Base-by-base conservation (phyloP, 2,113 vertebrate species). In the Channa maculata region DNA sequence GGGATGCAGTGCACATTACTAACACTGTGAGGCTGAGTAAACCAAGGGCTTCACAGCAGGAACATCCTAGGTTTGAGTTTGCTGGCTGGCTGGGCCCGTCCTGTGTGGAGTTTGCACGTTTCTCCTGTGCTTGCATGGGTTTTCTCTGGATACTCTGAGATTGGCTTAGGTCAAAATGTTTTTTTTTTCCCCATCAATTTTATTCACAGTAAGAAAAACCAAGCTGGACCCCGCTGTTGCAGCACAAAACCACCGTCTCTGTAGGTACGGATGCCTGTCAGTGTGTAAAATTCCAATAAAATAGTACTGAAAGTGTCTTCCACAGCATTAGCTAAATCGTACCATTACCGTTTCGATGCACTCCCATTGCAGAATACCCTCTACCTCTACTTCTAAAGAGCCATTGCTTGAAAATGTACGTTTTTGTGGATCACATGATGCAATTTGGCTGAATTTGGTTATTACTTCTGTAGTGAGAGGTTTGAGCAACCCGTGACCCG, bases 281-380 rank as follows among this genome's bases (percentile, higher is more conserved):
- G 41, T 63, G 57, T 68, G 68, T 51, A 44, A 58, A 51, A 43
- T 46, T 14, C 46, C 11, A 41, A 53, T 53, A 46, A 59, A 43
- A 58, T 50, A 34, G 14, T 38, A 4, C 39, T 4, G 75, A 75
- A 71, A 52, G 43, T 51, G 63, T 46, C 59, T 66, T 68, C 14
- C 48, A 69, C 55, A 62, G 48, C 71, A 76, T 73, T 76, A 68
- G 15, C 57, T 57, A 50, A 82, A 76, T 75, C 33, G 36, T 14
- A 13, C 49, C 50, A 71, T 77, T 72, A 82, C 57, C 24, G 24
- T 61, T 65, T 66, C 12, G 1, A 52, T 70, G 49, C 34, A 54
- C 45, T 51, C 36, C 36, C 43, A 70, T 38, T 34, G 36, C 61
- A 63, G 15, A 68, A 58, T 53, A 62, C 54, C 57, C 58, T n/a